These are phyloP conservation scores for Sisor rabdophorus DNA, from an alignment of 2,113 vertebrate species.

Conservation along the genomic window DNA sequence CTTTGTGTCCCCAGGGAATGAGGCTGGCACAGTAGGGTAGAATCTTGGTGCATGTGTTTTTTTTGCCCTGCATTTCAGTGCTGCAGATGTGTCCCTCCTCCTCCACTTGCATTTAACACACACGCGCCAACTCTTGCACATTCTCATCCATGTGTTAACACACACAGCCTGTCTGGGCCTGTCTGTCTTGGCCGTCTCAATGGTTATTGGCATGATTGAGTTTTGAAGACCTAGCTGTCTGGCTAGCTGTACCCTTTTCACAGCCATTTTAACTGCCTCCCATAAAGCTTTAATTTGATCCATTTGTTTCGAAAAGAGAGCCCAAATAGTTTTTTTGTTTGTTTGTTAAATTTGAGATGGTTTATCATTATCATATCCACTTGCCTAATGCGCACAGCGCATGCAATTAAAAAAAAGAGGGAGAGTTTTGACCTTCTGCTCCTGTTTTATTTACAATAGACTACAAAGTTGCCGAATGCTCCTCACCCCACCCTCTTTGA, in stretches of 20 bases:
- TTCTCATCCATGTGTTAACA: conserved; percentile 17
- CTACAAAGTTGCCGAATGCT: conserved; percentile 43
- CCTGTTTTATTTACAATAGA: conserved; percentile 55
- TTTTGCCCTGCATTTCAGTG: conserved; percentile 21
- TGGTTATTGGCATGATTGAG: conserved; percentile 20
- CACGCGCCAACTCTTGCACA: background rate
- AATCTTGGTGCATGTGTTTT: conserved; percentile 19
- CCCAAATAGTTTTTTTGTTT: conserved; percentile 48
- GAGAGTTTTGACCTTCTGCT: conserved; percentile 46
- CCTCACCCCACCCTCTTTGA: conserved; percentile 50
- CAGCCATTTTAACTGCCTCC: conserved; percentile 15
- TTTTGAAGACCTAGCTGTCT: conserved; percentile 32
- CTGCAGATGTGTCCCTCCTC: conserved; percentile 25
- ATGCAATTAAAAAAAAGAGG: conserved; percentile 23
- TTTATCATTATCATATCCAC: conserved; percentile 55
- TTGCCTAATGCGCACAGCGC: conserved; percentile 57
- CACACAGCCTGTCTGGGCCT: conserved; percentile 7
- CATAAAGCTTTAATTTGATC: conserved; percentile 36
- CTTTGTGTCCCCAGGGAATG: background rate
- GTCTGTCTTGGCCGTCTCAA: conserved; percentile 16
- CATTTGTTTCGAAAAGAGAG: conserved; percentile 40
- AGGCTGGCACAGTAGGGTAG: conserved; percentile 18
- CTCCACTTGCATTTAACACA: conserved; percentile 20
- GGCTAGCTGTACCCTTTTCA: conserved; percentile 32
- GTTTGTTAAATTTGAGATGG: conserved; percentile 58